phyloP scores from a whole-genome alignment of 1,140 invertebrate genomes.

The Dendroctonus valens region DNA sequence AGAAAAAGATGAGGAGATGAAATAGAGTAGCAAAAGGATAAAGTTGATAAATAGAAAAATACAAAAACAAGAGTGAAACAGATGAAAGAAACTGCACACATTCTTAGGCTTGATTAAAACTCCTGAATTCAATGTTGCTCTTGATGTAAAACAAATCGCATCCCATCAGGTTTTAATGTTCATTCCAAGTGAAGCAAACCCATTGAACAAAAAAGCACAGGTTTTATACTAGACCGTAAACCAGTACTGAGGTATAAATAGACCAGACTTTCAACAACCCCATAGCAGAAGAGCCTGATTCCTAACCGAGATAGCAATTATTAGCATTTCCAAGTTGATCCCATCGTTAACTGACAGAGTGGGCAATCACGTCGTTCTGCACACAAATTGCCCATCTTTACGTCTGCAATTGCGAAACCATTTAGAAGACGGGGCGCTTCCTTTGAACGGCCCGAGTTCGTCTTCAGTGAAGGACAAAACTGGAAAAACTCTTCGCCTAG shows the following conservation, averaged over 20 bases:
- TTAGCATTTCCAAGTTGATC: conserved; percentile 19
- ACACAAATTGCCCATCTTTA: conserved; percentile 23
- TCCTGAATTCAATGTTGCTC: too few relatives aligned
- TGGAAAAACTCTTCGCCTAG: conserved; percentile 8
- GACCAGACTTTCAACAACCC: conserved; percentile 1
- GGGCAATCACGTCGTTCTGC: conserved; percentile 18
- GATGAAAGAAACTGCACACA: too few relatives aligned
- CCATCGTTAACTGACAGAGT: conserved; percentile 23
- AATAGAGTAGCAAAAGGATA: too few relatives aligned
- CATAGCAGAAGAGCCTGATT: conserved; percentile 13
- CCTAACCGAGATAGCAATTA: conserved; percentile 7
- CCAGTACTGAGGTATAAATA: conserved; percentile 2
- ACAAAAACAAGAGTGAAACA: too few relatives aligned
- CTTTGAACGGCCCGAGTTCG: conserved; percentile 16
- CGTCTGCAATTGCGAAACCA: conserved; percentile 18
- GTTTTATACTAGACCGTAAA: neutral
- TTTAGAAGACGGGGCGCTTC: too few relatives aligned
- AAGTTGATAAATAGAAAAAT: too few relatives aligned
- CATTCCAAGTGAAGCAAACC: neutral
- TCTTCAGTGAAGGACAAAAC: conserved; percentile 9
- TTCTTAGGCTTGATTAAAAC: too few relatives aligned
- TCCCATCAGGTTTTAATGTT: neutral
- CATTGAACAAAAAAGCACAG: neutral
- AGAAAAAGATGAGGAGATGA: too few relatives aligned
- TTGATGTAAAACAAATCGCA: neutral